These are phyloP conservation scores for Troilus luridus DNA, from an alignment of 2,888 invertebrate genomes.

Conservation along the genomic window DNA sequence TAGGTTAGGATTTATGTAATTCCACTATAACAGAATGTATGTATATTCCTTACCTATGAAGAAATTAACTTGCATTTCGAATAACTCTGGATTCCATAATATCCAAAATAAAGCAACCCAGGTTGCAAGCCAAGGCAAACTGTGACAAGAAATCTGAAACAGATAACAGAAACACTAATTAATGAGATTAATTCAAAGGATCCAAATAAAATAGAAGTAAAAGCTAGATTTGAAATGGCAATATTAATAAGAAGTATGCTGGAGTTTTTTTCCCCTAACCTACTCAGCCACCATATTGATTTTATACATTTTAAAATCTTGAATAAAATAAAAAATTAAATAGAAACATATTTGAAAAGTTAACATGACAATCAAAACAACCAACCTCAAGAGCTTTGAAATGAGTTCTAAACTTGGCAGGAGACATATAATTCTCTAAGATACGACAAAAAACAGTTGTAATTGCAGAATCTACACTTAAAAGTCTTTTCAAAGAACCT, in stretches of 20 bases:
- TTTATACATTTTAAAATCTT: not conserved
- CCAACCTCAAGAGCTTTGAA: slow-evolving; percentile 73
- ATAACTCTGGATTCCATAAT: slow-evolving; percentile 77
- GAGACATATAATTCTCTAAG: slow-evolving; percentile 67
- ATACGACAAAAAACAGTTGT: slow-evolving; percentile 69
- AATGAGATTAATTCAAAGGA: not conserved
- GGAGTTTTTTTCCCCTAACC: not conserved
- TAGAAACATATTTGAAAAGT: not conserved
- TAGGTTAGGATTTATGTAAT: not conserved
- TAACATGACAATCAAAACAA: slow-evolving; percentile 32
- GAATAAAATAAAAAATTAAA: not conserved
- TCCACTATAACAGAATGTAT: not conserved
- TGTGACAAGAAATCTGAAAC: slow-evolving; percentile 86
- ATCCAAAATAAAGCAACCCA: slow-evolving; percentile 86
- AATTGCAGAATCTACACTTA: slow-evolving; percentile 69
- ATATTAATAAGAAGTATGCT: not conserved
- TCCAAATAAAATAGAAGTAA: not conserved
- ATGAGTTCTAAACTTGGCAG: slow-evolving; percentile 69
- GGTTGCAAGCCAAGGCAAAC: slow-evolving; percentile 85
- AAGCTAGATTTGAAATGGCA: not conserved
- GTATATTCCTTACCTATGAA: slow-evolving; percentile 77
- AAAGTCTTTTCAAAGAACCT: slow-evolving; percentile 67
- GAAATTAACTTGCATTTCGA: slow-evolving; percentile 89
- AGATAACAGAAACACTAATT: slow-evolving; percentile 4
- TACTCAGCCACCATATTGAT: not conserved